Conservation (phyloP, 2,113 vertebrate genomes). For the Oncorhynchus mykiss region DNA sequence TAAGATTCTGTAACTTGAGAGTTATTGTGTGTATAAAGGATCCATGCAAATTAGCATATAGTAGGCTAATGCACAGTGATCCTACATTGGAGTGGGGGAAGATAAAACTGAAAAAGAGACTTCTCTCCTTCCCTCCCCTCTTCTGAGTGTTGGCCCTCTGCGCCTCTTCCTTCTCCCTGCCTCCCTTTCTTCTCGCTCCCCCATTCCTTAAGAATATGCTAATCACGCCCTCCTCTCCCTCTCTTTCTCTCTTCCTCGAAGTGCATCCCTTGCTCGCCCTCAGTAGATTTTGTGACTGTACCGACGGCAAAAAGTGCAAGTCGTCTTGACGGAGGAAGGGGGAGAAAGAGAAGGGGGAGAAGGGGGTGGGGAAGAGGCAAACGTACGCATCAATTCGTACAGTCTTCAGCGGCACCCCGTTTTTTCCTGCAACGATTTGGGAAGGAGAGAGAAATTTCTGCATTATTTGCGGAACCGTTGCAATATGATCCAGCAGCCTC, state of each 20-base stretch:
- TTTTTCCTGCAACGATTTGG: slow-evolving; percentile 64
- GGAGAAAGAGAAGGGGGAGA: slow-evolving; percentile 46
- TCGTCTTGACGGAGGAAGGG: slow-evolving; percentile 70
- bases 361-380: slow-evolving; percentile 69
- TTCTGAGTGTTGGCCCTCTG: slow-evolving; percentile 70
- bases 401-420: slow-evolving; percentile 75
- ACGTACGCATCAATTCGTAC: slow-evolving; percentile 81
- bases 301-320: slow-evolving; percentile 70
- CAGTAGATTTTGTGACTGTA: slow-evolving; percentile 72
- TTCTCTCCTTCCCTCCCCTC: slow-evolving; percentile 62
- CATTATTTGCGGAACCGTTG: slow-evolving; percentile 64
- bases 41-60: neutral
- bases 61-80: neutral
- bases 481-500: slow-evolving; percentile 67
- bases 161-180: slow-evolving; percentile 45
- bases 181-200: slow-evolving; percentile 31
- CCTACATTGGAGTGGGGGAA: neutral
- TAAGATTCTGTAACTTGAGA: neutral
- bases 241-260: slow-evolving; percentile 67
- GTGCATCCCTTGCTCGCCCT: slow-evolving; percentile 73
- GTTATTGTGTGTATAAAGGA: neutral
- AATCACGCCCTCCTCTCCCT: slow-evolving; percentile 67
- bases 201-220: slow-evolving; percentile 69
- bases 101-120: neutral
- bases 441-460: slow-evolving; percentile 54